Percentiles rank a stretch among this genome's conserved stretches.
These are phyloP conservation scores for Palythoa heliodiscus DNA, from an alignment of 92 coral and sea anemone species.

Conservation along the genomic window DNA sequence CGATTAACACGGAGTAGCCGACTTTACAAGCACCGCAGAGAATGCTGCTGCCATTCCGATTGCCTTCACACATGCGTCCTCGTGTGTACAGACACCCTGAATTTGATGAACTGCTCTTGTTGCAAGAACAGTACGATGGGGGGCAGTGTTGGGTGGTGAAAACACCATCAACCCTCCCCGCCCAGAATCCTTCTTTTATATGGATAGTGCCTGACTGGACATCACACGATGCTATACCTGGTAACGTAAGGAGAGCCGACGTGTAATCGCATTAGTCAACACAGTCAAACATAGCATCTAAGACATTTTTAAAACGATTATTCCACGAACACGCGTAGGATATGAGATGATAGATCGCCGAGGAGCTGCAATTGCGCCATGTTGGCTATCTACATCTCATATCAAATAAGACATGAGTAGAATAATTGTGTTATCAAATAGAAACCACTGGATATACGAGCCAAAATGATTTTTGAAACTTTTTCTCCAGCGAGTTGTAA, in stretches of 20 bases:
- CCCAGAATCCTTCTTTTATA: constrained; percentile 90
- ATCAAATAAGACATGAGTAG: no score
- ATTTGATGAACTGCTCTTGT: background rate
- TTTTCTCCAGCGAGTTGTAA: no score
- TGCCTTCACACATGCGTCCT: constrained; percentile 59
- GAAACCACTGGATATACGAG: no score
- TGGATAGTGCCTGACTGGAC: constrained; percentile 50
- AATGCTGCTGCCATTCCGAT: constrained; percentile 66
- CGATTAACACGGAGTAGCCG: constrained; percentile 64
- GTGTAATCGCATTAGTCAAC: background rate
- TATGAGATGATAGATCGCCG: no score
- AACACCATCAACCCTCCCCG: constrained; percentile 57
- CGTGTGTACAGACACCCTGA: constrained; percentile 58
- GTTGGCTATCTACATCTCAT: no score
- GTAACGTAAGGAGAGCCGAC: background rate
- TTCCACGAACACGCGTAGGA: no score
- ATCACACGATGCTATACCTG: constrained; percentile 76
- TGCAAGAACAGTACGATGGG: constrained; percentile 64
- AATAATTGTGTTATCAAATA: no score
- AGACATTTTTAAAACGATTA: no score
- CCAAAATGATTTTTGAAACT: no score
- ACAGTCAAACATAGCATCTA: background rate
- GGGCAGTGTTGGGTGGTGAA: constrained; percentile 84
- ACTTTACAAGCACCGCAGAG: constrained; percentile 82
- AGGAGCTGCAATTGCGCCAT: no score